phyloP scores from a whole-genome alignment of 2,113 vertebrate genomes.

The Hyla sarda region DNA sequence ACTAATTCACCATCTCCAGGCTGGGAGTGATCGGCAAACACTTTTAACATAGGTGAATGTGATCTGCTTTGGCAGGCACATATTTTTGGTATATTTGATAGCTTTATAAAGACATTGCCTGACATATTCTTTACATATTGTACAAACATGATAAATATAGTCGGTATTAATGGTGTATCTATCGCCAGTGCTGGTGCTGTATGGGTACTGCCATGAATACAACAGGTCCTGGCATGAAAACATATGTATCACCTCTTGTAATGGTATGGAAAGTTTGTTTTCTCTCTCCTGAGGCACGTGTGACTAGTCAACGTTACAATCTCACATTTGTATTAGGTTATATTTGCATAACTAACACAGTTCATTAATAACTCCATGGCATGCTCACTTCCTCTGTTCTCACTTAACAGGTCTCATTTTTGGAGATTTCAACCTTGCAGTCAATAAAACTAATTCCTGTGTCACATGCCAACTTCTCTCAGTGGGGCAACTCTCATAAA shows the following conservation, averaged over 20 bases:
- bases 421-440: slow-evolving; percentile 43
- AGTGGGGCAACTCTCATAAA: slow-evolving; percentile 31
- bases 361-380: slow-evolving; percentile 46
- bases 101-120: not conserved
- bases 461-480: slow-evolving; percentile 41
- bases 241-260: not conserved
- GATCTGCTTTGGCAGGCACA: not conserved
- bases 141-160: not conserved
- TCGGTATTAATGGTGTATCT: not conserved
- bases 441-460: slow-evolving; percentile 49
- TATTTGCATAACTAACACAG: slow-evolving; percentile 43
- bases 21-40: not conserved
- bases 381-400: slow-evolving; percentile 46
- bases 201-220: not conserved
- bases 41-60: not conserved
- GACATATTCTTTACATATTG: not conserved
- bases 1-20: too few relatives aligned
- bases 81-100: not conserved
- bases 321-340: slow-evolving; percentile 30
- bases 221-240: not conserved
- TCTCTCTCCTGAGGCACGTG: not conserved
- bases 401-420: slow-evolving; percentile 47
- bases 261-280: slow-evolving; percentile 18
- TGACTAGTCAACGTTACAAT: slow-evolving; percentile 6
- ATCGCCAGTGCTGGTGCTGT: not conserved